phyloP scores from a whole-genome alignment of 2,113 vertebrate species.

The Pachyramphus minor region DNA sequence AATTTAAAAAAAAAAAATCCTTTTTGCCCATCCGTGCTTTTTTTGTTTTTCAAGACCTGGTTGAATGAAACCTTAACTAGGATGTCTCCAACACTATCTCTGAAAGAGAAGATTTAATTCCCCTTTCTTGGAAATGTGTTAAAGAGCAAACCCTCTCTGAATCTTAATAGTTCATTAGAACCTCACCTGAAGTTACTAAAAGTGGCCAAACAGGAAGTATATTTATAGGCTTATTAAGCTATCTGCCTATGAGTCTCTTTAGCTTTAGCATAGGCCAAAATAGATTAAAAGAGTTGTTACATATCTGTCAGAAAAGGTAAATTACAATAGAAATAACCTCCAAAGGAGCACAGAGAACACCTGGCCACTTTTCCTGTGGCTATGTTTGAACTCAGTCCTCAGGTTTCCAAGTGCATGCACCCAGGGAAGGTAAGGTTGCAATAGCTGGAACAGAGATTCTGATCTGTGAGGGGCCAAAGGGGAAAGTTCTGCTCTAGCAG shows the following conservation, averaged over 20 bases:
- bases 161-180: not conserved
- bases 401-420: not conserved
- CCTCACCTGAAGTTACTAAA: not conserved
- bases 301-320: not conserved
- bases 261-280: not conserved
- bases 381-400: not conserved
- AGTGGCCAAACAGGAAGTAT: not conserved
- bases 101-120: not conserved
- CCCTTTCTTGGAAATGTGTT: not conserved
- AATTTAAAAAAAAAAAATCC: not conserved
- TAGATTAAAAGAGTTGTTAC: not conserved
- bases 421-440: accelerated
- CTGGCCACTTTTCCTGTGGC: not conserved
- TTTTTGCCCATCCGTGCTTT: not conserved
- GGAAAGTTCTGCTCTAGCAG: not conserved
- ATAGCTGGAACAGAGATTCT: accelerated
- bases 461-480: not conserved
- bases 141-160: not conserved
- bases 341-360: not conserved
- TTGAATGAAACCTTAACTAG: not conserved
- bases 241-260: not conserved
- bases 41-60: not conserved
- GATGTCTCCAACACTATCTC: not conserved
- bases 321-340: not conserved
- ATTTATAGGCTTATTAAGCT: not conserved